Percentiles rank a stretch among this genome's conserved stretches.
phyloP scores from a whole-genome alignment of 30 jellyfish, hydroid and myxozoan species.

The Mastigias papua region DNA sequence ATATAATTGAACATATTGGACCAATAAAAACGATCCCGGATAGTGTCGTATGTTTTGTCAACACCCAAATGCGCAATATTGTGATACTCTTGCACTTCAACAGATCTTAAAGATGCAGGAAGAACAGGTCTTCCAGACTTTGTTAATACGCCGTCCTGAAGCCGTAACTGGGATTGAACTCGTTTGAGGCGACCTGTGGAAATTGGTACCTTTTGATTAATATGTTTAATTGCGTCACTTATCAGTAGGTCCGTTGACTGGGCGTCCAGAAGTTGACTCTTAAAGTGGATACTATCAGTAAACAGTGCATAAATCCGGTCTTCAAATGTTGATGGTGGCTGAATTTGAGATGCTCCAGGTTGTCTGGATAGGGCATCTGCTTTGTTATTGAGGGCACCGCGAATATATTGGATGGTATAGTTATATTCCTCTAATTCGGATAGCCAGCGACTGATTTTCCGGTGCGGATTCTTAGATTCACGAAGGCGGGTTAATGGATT shows the following conservation, averaged over 20 bases:
- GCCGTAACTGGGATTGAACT: conserved; percentile 29
- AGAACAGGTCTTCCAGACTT: conserved; percentile 46
- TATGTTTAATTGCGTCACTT: neutral
- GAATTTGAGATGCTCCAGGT: conserved; percentile 1
- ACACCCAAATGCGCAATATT: conserved; percentile 39
- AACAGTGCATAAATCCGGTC: conserved; percentile 20
- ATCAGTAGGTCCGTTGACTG: neutral
- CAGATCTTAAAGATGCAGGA: conserved; percentile 46
- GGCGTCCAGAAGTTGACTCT: conserved; percentile 4
- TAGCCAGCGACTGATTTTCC: conserved; percentile 29
- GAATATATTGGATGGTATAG: conserved; percentile 10
- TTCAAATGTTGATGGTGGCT: conserved; percentile 11
- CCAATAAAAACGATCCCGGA: conserved; percentile 40
- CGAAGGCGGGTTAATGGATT: conserved; percentile 40
- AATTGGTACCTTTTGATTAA: neutral
- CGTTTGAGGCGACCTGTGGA: conserved; percentile 15
- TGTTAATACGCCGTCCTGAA: conserved; percentile 34
- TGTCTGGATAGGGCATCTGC: conserved; percentile 55
- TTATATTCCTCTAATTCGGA: conserved; percentile 24
- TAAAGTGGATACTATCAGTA: neutral
- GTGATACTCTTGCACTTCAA: conserved; percentile 10
- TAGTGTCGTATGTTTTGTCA: neutral
- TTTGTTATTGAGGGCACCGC: conserved; percentile 15
- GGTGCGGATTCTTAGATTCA: conserved; percentile 32
- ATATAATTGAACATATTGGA: conserved; percentile 37